phyloP scores from a whole-genome alignment of 2,797 vertebrate genomes.

The Chelon labrosus region DNA sequence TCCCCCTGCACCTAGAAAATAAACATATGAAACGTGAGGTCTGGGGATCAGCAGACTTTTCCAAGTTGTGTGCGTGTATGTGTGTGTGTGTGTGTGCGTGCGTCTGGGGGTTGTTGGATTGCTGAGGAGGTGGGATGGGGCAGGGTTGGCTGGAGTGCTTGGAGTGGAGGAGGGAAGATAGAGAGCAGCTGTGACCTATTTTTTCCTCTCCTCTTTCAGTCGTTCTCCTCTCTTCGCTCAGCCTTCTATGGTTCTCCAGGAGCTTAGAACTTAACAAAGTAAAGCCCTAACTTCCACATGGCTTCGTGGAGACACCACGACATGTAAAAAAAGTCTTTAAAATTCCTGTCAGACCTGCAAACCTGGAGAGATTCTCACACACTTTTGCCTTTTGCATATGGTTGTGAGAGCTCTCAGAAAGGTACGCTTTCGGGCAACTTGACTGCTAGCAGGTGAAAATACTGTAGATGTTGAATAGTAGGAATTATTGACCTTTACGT shows the following conservation, averaged over 20 bases:
- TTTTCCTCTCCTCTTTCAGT: slow-evolving; percentile 61
- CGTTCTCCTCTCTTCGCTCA: slow-evolving; percentile 28
- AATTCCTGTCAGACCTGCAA: slow-evolving; percentile 28
- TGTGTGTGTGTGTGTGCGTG: slow-evolving; percentile 15
- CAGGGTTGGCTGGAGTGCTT: slow-evolving; percentile 51
- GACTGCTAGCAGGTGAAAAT: slow-evolving; percentile 26
- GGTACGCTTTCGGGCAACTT: slow-evolving; percentile 10
- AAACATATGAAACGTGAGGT: slow-evolving; percentile 67
- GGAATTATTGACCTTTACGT: slow-evolving; percentile 4
- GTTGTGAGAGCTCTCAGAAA: not conserved
- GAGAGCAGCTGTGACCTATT: slow-evolving; percentile 81
- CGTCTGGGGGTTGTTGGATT: slow-evolving; percentile 13
- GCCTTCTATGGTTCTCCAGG: slow-evolving; percentile 40
- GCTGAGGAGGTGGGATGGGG: slow-evolving; percentile 37
- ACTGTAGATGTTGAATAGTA: slow-evolving; percentile 23
- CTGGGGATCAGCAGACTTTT: slow-evolving; percentile 28
- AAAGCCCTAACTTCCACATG: slow-evolving; percentile 18
- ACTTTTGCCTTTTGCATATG: slow-evolving; percentile 3
- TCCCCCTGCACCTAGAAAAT: slow-evolving; percentile 50
- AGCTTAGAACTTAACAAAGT: slow-evolving; percentile 49
- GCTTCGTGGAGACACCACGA: slow-evolving; percentile 30
- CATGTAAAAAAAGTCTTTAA: slow-evolving; percentile 35
- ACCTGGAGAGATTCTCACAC: not conserved
- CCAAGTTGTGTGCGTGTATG: slow-evolving; percentile 8
- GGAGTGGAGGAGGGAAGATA: slow-evolving; percentile 48